These are phyloP conservation scores for Phrynocephalus versicolor DNA, from an alignment of 2,113 vertebrate genomes.

Conservation along the genomic window DNA sequence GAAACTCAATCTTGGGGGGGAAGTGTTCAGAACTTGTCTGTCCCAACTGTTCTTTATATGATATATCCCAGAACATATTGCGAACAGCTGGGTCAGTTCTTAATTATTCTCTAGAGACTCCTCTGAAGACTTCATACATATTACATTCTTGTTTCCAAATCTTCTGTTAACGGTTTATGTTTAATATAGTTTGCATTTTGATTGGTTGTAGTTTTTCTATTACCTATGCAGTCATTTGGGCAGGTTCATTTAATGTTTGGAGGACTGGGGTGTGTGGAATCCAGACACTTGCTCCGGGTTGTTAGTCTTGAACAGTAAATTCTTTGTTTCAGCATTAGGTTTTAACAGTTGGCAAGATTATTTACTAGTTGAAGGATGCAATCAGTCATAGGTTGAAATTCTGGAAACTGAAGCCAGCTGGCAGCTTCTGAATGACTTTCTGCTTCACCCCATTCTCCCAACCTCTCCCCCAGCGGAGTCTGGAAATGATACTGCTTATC, in stretches of 20 bases:
- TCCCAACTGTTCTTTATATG: not conserved
- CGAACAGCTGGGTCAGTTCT: not conserved
- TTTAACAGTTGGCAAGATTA: not conserved
- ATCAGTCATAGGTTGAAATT: constrained; percentile 7
- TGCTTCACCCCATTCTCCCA: not conserved
- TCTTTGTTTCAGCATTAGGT: not conserved
- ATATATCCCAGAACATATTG: not conserved
- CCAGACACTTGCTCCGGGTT: not conserved
- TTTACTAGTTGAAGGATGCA: not conserved
- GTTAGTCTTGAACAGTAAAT: not conserved
- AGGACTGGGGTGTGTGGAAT: not conserved
- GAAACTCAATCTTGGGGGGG: not conserved
- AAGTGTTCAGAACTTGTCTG: not conserved
- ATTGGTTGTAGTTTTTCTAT: not conserved
- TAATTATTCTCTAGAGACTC: not conserved
- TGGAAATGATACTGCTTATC: not conserved
- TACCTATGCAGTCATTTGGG: not conserved
- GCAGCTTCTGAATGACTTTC: not conserved
- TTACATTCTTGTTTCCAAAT: not conserved
- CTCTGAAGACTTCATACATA: not conserved
- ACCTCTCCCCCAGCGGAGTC: not conserved
- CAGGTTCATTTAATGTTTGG: not conserved
- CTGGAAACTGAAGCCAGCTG: constrained; percentile 5
- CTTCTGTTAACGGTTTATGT: not conserved
- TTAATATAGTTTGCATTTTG: not conserved